Conservation (phyloP, 2,797 vertebrate species). For the Nasua narica region DNA sequence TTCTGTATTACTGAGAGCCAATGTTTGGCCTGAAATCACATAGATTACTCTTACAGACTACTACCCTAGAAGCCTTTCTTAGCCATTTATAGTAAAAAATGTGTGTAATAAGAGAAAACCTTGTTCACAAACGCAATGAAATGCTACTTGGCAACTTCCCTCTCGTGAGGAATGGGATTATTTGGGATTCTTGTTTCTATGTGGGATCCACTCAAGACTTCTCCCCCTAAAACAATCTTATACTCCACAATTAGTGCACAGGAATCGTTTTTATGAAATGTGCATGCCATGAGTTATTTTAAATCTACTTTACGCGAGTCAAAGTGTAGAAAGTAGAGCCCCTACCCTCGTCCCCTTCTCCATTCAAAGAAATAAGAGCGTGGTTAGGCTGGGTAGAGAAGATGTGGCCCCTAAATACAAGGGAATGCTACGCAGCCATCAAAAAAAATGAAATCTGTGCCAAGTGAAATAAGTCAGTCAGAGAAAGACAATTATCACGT, state of each 20-base stretch:
- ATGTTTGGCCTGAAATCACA: neutral
- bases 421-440: neutral
- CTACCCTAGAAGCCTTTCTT: neutral
- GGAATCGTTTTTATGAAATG: neutral
- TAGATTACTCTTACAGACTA: neutral
- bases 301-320: rapidly evolving
- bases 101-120: neutral
- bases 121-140: rapidly evolving
- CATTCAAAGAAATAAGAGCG: neutral
- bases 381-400: neutral
- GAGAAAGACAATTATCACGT: neutral
- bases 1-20: neutral
- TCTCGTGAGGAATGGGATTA: neutral
- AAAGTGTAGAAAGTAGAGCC: rapidly evolving
- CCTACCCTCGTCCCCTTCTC: too few species aligned
- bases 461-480: neutral
- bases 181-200: neutral
- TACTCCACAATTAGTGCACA: rapidly evolving
- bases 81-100: neutral
- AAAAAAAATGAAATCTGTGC: neutral
- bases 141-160: rapidly evolving
- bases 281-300: too few species aligned
- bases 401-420: neutral
- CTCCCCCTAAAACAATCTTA: too few species aligned
- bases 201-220: too few species aligned